Base-by-base conservation (phyloP, 2,888 invertebrate genomes). In the Phymatocera aterrima region DNA sequence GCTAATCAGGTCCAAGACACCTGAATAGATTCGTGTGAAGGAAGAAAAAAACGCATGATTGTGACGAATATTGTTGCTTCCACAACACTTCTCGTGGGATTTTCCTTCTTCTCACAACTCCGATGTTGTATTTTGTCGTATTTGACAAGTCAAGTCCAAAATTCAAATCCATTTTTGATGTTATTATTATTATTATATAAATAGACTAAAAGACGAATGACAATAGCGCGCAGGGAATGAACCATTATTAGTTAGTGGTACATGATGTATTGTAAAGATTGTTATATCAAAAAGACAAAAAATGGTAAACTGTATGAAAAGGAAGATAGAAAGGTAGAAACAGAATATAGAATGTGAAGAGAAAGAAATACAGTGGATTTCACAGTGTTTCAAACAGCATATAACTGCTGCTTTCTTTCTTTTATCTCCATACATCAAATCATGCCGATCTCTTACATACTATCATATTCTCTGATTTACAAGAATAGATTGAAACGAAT, bases 1-100 rank as follows among this genome's bases (percentile, higher is more conserved):
- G 80, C 94, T 94, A 85, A 95, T 94, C 84, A 95, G 92, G 90
- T 95, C 95, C 89, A 95, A 90, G 92, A 95, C 94, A 83, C 90
- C 90, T 90, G 18, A 31, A 31, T 15, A n/a, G n/a, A n/a, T n/a
- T n/a, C n/a, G n/a, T 34, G 12, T 18, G 15, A 15, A 21, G 24
- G 34, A 43, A 18, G 18, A 34, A 34, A 72, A 72, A 28, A 21
- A 51, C 6, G 48, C n/a, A n/a, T n/a, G n/a, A n/a, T n/a, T n/a
- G n/a, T n/a, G n/a, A n/a, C 48, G 8, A 10, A 64, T 18, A 34
- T 31, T 18, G 40, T 18, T 48, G 8, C n/a, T 48, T 24, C 12
- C 3, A 31, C 18, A 51, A 15, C 57, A 57, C 12, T 3, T 18
- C 21, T n/a, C 5, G 10, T 18, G 5, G 0, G 10, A 18, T 15